Evolutionary conservation across 2,888 invertebrate genomes (phyloP).

Genomic region (Theodoxus fluviatilis): DNA sequence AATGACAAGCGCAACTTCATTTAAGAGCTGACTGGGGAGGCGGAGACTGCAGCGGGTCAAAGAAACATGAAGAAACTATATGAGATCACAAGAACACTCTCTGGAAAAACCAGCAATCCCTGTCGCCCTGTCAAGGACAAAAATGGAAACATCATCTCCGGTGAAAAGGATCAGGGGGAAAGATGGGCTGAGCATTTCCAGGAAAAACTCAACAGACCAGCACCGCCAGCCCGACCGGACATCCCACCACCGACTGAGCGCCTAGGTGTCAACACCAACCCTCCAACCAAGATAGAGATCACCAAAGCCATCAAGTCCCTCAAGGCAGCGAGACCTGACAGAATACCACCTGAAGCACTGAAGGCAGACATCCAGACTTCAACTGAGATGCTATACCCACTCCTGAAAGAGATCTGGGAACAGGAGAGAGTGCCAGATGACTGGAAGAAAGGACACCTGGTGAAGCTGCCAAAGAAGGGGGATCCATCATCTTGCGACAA

Average conservation of each 20-base stretch:
- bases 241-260: background rate
- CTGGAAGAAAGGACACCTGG: conserved; percentile 19
- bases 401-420: conserved; percentile 18
- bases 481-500: conserved; percentile 19
- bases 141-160: background rate
- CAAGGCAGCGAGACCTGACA: conserved; percentile 1
- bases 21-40: conserved; percentile 13
- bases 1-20: conserved; percentile 20
- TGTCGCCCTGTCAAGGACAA: conserved; percentile 7
- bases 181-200: conserved; percentile 22
- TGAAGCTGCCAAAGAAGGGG: conserved; percentile 21
- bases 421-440: conserved; percentile 16
- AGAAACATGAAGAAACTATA: conserved; percentile 18
- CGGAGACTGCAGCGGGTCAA: conserved; percentile 24
- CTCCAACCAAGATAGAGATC: conserved; percentile 16
- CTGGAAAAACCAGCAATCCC: conserved; percentile 15
- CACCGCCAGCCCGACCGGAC: background rate
- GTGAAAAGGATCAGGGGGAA: background rate
- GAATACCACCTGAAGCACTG: conserved; percentile 17
- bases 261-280: background rate
- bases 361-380: conserved; percentile 27
- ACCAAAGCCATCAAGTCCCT: conserved; percentile 15
- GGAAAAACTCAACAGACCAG: conserved; percentile 2
- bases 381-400: conserved; percentile 24
- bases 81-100: background rate